Conservation (phyloP, 2,797 vertebrate genomes). For the Myotis pilosus region DNA sequence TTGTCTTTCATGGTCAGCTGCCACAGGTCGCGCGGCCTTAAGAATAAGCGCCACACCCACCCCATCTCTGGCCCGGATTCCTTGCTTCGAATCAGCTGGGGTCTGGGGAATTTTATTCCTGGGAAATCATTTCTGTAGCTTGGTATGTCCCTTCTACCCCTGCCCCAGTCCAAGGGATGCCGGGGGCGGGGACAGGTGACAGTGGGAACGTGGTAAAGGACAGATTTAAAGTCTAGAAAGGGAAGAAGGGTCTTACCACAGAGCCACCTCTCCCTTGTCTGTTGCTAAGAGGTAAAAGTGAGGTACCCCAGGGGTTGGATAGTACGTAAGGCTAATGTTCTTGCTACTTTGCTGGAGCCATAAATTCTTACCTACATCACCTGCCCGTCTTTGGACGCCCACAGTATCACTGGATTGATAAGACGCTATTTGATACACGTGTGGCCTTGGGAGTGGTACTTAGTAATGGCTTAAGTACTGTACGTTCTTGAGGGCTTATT, state of each 20-base stretch:
- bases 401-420: not conserved
- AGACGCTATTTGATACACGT: not conserved
- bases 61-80: not conserved
- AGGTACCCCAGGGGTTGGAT: not conserved
- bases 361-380: not conserved
- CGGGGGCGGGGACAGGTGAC: not conserved
- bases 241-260: not conserved
- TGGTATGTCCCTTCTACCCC: not conserved
- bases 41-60: not conserved
- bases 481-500: not conserved
- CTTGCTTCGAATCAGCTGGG: not conserved
- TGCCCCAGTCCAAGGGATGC: not conserved
- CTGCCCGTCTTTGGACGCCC: not conserved
- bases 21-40: not conserved
- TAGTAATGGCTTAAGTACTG: not conserved
- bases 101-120: not conserved
- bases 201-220: not conserved
- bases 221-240: not conserved
- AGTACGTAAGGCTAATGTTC: not conserved
- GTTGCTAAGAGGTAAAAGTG: not conserved
- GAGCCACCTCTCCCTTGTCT: not conserved
- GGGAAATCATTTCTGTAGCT: not conserved
- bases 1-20: not conserved
- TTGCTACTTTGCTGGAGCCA: slow-evolving; percentile 40
- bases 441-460: not conserved